Conservation (phyloP, 1,140 invertebrate genomes). For the Cyclargus thomasi region DNA sequence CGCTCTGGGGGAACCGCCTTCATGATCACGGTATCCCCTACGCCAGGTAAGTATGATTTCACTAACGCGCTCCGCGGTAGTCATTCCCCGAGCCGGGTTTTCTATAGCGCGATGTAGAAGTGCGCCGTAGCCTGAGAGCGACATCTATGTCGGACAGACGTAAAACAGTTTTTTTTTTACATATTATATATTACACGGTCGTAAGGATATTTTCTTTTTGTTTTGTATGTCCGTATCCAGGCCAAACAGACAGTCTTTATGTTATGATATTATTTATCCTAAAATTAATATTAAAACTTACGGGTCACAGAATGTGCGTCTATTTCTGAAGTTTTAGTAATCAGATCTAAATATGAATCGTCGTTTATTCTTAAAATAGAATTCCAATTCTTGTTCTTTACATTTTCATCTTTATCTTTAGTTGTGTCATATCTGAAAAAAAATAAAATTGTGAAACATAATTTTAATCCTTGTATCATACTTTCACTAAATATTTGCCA, state of each 20-base stretch:
- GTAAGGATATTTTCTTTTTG: no score
- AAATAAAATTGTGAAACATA: slow-evolving; percentile 19
- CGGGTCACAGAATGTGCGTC: slow-evolving; percentile 49
- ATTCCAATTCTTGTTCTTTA: slow-evolving; percentile 24
- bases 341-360: slow-evolving; percentile 54
- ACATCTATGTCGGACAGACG: neutral
- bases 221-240: no score
- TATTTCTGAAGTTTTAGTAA: slow-evolving; percentile 47
- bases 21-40: slow-evolving; percentile 23
- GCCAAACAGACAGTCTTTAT: no score
- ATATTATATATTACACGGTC: no score
- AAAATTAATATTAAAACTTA: slow-evolving; percentile 28
- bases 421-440: slow-evolving; percentile 47
- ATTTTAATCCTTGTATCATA: no score
- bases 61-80: neutral
- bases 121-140: neutral
- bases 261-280: no score
- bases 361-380: slow-evolving; percentile 55
- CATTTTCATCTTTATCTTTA: slow-evolving; percentile 39
- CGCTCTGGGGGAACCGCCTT: slow-evolving; percentile 23
- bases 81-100: neutral
- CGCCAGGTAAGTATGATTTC: slow-evolving; percentile 20
- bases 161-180: no score
- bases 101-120: slow-evolving; percentile 2
- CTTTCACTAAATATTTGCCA: no score